Base-by-base conservation (phyloP, 2,113 vertebrate genomes). In the Cryptoleucopteryx plumbea region DNA sequence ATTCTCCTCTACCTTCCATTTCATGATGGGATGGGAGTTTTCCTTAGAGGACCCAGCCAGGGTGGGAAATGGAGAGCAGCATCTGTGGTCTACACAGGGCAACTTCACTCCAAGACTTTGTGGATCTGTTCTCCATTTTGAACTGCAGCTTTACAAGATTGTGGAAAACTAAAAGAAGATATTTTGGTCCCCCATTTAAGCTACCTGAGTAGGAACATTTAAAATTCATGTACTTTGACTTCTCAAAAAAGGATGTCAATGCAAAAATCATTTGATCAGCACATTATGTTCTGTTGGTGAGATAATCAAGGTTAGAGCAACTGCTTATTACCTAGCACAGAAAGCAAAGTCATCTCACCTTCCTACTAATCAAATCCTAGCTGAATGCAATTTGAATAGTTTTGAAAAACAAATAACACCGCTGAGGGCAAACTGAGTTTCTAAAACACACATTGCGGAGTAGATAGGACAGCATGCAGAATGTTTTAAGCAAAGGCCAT, bases 1-100 rank as follows among this genome's bases (percentile, higher is more conserved):
- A 31, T 29, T 84, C 23, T 73, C 12, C 29, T 55, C 31, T n/a
- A 29, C 11, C 1, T 63, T 48, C 22, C 19, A 55, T 16, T 47
- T 58, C 10, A 18, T 48, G 3, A 20, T 1, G 2, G 34, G 13
- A 31, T 45, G 15, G 6, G 11, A 73, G 2, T 67, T 50, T 78
- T 82, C 21, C 11, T 23, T 14, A 23, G 34, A 75, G 15, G 27
- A 72, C 5, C 10, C 20, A 53, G 8, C 6, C 15, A 62, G 17
- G 9, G 2, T 47, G 8, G 53, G 43, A 72, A 67, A 65, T 4
- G 6, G 14, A 19, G 18, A 75, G 5, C 6, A 38, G 9, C 5
- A 12, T 29, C 29, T 31, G 8, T 58, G 13, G 4, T 45, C 38
- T 34, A 8, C 2, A 0, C 2, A 12, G 9, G 14, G 16, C 4